Conservation (phyloP, 2,113 vertebrate species). For the Corapipo altera region DNA sequence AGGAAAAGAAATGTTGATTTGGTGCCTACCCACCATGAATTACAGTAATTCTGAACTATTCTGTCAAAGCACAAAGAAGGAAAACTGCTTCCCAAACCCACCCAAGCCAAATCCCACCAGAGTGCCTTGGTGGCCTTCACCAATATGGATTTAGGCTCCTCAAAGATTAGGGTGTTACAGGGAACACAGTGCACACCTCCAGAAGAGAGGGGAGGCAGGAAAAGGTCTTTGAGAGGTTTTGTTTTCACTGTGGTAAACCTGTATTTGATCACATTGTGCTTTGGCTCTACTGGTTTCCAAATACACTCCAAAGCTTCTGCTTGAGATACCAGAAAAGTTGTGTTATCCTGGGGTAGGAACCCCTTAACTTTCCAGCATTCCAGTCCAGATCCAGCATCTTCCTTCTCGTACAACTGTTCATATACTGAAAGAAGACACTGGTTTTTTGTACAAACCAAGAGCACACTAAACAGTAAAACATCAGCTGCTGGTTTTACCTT, state of each 20-base stretch:
- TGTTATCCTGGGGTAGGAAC: no score
- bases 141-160: rapidly evolving
- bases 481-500: background rate
- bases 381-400: background rate
- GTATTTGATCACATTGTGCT: rapidly evolving
- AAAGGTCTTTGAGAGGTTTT: background rate
- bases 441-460: background rate
- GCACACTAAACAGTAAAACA: background rate
- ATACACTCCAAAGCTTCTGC: background rate
- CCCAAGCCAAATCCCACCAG: background rate
- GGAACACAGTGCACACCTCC: background rate
- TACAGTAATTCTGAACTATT: background rate
- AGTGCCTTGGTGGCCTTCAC: background rate
- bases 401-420: background rate
- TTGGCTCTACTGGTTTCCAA: background rate
- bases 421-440: background rate
- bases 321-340: background rate
- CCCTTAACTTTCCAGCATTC: background rate
- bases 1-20: background rate
- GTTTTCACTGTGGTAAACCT: background rate
- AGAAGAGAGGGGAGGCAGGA: background rate
- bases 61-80: background rate
- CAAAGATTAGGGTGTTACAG: rapidly evolving
- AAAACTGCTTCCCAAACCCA: background rate
- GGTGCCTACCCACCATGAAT: background rate